phyloP scores from a whole-genome alignment of 2,888 invertebrate species.

The Catonia carolina region DNA sequence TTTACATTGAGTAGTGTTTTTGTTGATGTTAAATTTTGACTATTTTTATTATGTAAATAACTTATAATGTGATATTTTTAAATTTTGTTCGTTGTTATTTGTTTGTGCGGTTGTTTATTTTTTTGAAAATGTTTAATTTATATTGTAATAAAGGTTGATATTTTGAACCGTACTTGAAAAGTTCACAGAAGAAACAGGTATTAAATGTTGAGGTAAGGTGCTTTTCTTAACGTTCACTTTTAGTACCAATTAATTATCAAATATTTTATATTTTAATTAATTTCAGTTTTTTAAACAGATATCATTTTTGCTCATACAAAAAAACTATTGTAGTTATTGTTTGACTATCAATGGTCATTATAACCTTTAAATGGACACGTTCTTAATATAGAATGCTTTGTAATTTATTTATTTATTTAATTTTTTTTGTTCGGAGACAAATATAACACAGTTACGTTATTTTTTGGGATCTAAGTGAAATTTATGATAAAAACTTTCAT shows the following conservation, averaged over 20 bases:
- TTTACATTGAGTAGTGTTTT: constrained; percentile 24
- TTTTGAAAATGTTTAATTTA: constrained; percentile 18
- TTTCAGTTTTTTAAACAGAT: too few species aligned
- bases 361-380: too few species aligned
- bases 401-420: too few species aligned
- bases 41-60: constrained; percentile 19
- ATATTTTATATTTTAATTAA: background rate
- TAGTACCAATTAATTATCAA: background rate
- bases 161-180: constrained; percentile 22
- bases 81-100: constrained; percentile 20
- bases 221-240: constrained; percentile 6
- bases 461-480: too few species aligned
- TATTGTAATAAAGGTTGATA: constrained; percentile 16
- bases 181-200: constrained; percentile 26
- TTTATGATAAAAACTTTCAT: too few species aligned
- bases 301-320: too few species aligned
- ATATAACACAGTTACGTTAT: too few species aligned
- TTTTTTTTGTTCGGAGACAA: too few species aligned
- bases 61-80: constrained; percentile 25
- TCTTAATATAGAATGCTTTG: too few species aligned
- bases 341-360: too few species aligned
- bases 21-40: constrained; percentile 27
- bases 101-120: constrained; percentile 25
- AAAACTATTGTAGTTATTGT: too few species aligned
- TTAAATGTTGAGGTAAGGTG: constrained; percentile 9